Percentiles rank a stretch among this genome's conserved stretches.
Evolutionary conservation across 2,113 vertebrate species (phyloP).

Genomic region (Esox niger): DNA sequence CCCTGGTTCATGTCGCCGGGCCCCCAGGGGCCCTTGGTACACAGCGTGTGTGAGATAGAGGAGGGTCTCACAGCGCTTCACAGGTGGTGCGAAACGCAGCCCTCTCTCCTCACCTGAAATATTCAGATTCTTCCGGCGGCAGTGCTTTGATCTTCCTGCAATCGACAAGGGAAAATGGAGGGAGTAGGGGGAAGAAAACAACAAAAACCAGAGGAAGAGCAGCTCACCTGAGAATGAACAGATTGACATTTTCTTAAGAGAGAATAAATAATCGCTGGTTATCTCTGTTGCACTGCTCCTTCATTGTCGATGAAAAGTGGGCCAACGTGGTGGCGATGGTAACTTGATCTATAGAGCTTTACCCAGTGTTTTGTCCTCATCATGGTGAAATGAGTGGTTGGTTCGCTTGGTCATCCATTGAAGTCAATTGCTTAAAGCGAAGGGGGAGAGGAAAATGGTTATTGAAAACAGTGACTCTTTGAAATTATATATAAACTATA

Average conservation of each 20-base stretch:
- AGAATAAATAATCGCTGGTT: slow-evolving; percentile 78
- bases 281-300: slow-evolving; percentile 49
- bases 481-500: no score
- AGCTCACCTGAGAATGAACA: slow-evolving; percentile 76
- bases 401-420: slow-evolving; percentile 30
- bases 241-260: slow-evolving; percentile 78
- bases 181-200: slow-evolving; percentile 55
- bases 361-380: slow-evolving; percentile 21
- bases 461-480: no score
- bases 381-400: slow-evolving; percentile 57
- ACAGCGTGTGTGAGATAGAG: slow-evolving; percentile 66
- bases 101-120: slow-evolving; percentile 75
- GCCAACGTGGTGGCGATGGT: slow-evolving; percentile 51
- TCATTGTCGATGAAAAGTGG: slow-evolving; percentile 67
- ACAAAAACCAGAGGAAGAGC: slow-evolving; percentile 74
- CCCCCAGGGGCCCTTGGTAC: slow-evolving; percentile 65
- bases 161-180: slow-evolving; percentile 63
- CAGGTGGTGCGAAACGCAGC: slow-evolving; percentile 72
- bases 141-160: slow-evolving; percentile 73
- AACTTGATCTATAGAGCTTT: slow-evolving; percentile 37
- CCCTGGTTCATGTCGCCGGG: slow-evolving; percentile 65
- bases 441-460: slow-evolving; percentile 45
- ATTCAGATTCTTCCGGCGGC: slow-evolving; percentile 73
- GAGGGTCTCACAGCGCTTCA: slow-evolving; percentile 60
- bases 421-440: slow-evolving; percentile 19